Evolutionary conservation across 2,797 vertebrate species (phyloP), one percentile per base, ranked within the genome.

Genomic region (Crocodylus rhombifer): DNA sequence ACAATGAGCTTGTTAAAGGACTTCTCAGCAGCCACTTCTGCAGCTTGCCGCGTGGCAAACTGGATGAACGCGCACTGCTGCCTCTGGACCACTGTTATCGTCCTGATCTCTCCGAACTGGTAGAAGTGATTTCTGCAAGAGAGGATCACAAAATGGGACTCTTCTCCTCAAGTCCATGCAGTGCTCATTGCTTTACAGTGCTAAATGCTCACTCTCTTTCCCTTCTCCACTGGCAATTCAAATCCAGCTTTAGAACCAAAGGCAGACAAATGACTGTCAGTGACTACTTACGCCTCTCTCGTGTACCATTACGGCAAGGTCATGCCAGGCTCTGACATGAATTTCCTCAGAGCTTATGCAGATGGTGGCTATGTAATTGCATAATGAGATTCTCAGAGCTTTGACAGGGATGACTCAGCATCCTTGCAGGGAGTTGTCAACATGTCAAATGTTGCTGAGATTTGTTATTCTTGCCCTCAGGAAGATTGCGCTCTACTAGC

Each of bases 41-140:
- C 99, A 7, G 99, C 97, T 87, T 99, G 99, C 7, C 99, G 98
- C 0, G 99, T 99, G 86, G 99, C 99, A 86, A 99, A 99, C 98
- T 99, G 99, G 96, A 99, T 99, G 95, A 99, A 99, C 21, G 99
- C 99, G 82, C 99, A 99, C 73, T 99, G 99, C 90, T 99, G 99
- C 93, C 99, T 98, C 97, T 99, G 99, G 55, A 99, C 99, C 3
- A 99, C 99, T 0, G 99, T 99, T 90, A 99, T 99, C 1, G 99
- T 99, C 61, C 99, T 98, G 76, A 99, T 99, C 98, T 99, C 99
- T 33, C 99, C 99, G 94, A 99, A 99, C 97, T 99, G 99, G 96
- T 99, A 99, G 94, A 99, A 99, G 93, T 99, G 99, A 97, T 98
- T 99, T 98, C 99, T 99, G 95, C 3, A 62, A 11, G 2, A 82